phyloP scores from a whole-genome alignment of 2,888 invertebrate genomes.

The Stictocephala bisonia region DNA sequence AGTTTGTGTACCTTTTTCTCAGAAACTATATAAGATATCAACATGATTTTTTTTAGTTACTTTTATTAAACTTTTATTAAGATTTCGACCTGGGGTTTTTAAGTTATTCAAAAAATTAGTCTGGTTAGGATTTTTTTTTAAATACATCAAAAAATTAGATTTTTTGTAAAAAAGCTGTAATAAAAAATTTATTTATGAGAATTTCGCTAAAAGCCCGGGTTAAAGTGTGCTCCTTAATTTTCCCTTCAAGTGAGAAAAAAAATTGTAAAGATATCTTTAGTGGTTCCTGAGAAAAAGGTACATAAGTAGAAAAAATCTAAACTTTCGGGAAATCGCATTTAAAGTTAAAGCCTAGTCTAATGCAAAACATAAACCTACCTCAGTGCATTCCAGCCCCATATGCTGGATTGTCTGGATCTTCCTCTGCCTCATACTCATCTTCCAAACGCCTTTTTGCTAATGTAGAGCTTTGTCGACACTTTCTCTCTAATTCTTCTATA shows the following conservation, averaged over 20 bases:
- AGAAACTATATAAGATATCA: no score
- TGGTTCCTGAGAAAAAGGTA: constrained; percentile 7
- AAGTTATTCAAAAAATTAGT: no score
- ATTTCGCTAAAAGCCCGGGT: not conserved
- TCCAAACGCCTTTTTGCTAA: constrained; percentile 10
- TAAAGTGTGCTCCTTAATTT: not conserved
- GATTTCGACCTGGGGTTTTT: no score
- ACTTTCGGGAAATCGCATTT: not conserved
- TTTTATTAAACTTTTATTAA: no score
- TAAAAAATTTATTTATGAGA: not conserved
- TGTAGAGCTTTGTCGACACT: not conserved
- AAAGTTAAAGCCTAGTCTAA: not conserved
- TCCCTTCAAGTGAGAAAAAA: not conserved
- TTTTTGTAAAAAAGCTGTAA: not conserved
- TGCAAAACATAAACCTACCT: not conserved
- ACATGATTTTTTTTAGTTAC: no score
- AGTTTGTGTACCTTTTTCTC: no score
- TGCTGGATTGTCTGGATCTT: constrained; percentile 21
- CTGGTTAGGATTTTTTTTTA: not conserved
- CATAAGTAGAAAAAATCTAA: constrained; percentile 1
- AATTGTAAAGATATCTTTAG: constrained; percentile 10
- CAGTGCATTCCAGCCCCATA: constrained; percentile 26
- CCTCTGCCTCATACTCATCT: constrained; percentile 15
- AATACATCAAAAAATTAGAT: not conserved
- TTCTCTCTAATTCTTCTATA: constrained; percentile 7